Percentiles rank a stretch among this genome's conserved stretches.
Conservation (phyloP, 1,140 invertebrate species). For the Argopecten irradians region DNA sequence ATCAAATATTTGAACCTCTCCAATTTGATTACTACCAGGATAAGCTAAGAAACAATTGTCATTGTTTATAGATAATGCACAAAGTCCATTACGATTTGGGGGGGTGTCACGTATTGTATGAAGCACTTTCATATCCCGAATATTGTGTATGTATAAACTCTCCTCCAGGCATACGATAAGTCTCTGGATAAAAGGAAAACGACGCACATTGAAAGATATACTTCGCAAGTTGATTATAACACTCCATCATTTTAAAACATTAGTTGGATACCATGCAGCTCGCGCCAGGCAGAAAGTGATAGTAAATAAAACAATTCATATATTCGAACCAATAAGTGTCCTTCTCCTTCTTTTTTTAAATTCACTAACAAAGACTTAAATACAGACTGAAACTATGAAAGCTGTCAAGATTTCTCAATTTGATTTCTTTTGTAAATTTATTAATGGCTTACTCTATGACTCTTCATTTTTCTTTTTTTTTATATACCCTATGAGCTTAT, state of each 20-base stretch:
- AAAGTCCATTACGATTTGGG: conserved; percentile 93
- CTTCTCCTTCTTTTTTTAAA: no score
- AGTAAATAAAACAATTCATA: no score
- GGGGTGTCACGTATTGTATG: conserved; percentile 99
- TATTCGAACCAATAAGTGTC: no score
- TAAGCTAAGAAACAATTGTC: conserved; percentile 97
- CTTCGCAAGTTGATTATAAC: neutral
- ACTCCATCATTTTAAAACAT: neutral
- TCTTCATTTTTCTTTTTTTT: no score
- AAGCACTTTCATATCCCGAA: conserved; percentile 98
- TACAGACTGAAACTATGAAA: no score
- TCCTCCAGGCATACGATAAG: conserved; percentile 98
- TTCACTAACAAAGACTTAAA: no score
- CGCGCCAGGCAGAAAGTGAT: no score
- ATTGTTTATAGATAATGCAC: conserved; percentile 91
- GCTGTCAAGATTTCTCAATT: no score
- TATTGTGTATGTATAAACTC: conserved; percentile 98
- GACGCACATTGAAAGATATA: neutral
- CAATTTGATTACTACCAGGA: conserved; percentile 94
- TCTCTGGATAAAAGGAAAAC: conserved; percentile 82
- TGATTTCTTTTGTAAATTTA: no score
- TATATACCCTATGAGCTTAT: no score
- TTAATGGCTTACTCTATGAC: no score
- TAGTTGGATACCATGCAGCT: neutral
- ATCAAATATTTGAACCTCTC: conserved; percentile 99